Percentiles rank a stretch among this genome's conserved stretches.
Conservation (phyloP, 1,140 invertebrate species). For the Drosophila orena region DNA sequence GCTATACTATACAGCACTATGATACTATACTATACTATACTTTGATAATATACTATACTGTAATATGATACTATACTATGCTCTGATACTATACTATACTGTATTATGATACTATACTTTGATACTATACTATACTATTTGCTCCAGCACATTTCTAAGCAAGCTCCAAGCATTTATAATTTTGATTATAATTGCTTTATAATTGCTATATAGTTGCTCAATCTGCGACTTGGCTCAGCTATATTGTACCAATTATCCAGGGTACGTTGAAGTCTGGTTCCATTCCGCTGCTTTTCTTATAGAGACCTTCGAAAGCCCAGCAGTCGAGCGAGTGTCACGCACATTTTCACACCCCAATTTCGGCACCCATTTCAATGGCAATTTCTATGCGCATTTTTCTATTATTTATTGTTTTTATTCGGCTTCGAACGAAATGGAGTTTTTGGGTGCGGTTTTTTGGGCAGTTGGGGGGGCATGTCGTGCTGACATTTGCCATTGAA, state of each 20-base stretch:
- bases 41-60: too few relatives aligned
- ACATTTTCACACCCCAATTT: constrained; percentile 28
- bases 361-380: constrained; percentile 19
- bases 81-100: not conserved
- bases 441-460: not conserved
- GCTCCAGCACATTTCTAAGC: too few relatives aligned
- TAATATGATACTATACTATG: too few relatives aligned
- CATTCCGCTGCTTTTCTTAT: not conserved
- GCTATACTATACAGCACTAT: too few relatives aligned
- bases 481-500: constrained; percentile 73
- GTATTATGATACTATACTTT: too few relatives aligned
- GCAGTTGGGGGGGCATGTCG: constrained; percentile 9
- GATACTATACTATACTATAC: too few relatives aligned
- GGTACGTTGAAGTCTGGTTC: not conserved
- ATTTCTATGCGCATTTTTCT: constrained; percentile 79
- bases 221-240: not conserved
- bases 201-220: too few relatives aligned
- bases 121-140: too few relatives aligned
- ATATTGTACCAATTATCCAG: not conserved
- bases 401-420: constrained; percentile 78
- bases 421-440: constrained; percentile 11
- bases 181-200: too few relatives aligned
- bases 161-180: too few relatives aligned
- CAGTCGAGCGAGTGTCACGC: constrained; percentile 67
- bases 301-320: constrained; percentile 38